phyloP scores from a whole-genome alignment of 2,888 invertebrate genomes.

The Monochamus alternatus region DNA sequence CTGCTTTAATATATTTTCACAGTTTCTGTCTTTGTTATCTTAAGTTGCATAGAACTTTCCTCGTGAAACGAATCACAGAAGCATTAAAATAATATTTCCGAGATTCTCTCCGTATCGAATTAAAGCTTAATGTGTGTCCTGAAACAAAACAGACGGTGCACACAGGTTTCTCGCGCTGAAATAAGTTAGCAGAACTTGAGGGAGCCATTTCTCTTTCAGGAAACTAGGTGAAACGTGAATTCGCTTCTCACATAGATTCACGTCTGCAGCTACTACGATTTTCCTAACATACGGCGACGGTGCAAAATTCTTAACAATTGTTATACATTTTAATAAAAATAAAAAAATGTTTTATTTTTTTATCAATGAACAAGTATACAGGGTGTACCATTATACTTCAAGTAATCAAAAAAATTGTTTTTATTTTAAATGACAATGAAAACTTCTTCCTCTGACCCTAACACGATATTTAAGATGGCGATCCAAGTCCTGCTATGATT shows the following conservation, averaged over 20 bases:
- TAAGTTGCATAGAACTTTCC: too few species aligned
- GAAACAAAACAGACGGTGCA: not conserved
- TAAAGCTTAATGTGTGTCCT: slow-evolving; percentile 2
- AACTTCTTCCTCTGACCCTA: too few species aligned
- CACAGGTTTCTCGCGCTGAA: not conserved
- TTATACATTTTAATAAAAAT: too few species aligned
- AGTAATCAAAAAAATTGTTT: too few species aligned
- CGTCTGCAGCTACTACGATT: not conserved
- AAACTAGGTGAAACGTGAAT: slow-evolving; percentile 16
- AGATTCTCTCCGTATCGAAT: slow-evolving; percentile 1
- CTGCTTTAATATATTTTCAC: too few species aligned
- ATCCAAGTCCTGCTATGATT: too few species aligned
- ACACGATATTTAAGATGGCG: too few species aligned
- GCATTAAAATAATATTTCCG: slow-evolving; percentile 21
- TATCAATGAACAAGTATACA: too few species aligned
- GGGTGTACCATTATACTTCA: too few species aligned
- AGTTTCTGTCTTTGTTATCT: too few species aligned
- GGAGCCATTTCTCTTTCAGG: slow-evolving; percentile 7
- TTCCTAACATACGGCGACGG: not conserved
- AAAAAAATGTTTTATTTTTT: too few species aligned
- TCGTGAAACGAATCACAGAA: not conserved
- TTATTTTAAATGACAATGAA: too few species aligned
- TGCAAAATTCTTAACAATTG: not conserved
- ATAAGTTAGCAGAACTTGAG: slow-evolving; percentile 15
- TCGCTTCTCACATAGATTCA: not conserved